Conservation (phyloP, 2,888 invertebrate genomes). For the Exephanes ischioxanthus region DNA sequence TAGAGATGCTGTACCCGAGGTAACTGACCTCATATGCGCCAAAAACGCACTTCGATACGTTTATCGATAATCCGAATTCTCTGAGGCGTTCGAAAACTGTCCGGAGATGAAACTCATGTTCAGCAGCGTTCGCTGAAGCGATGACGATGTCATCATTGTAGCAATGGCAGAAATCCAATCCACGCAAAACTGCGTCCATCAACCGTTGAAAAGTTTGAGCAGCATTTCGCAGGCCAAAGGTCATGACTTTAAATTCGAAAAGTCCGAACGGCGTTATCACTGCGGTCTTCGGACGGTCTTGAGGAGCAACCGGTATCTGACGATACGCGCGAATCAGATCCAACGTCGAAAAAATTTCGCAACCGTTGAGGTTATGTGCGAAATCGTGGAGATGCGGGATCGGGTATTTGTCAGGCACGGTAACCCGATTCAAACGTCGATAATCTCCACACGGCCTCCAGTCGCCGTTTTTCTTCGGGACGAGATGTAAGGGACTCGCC, state of each 20-base stretch:
- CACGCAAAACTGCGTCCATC: constrained; percentile 43
- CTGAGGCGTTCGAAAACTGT: constrained; percentile 63
- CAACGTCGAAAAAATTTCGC: constrained; percentile 70
- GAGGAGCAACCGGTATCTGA: constrained; percentile 75
- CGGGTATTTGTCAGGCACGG: constrained; percentile 76
- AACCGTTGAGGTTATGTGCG: constrained; percentile 67
- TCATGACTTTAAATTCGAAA: constrained; percentile 75
- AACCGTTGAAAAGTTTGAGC: constrained; percentile 70
- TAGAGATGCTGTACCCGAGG: constrained; percentile 62
- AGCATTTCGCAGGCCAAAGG: constrained; percentile 76
- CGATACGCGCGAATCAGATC: constrained; percentile 62
- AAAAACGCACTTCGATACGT: constrained; percentile 71
- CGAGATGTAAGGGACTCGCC: constrained; percentile 79
- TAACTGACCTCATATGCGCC: constrained; percentile 52
- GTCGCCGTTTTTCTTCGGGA: constrained; percentile 77
- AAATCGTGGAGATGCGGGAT: constrained; percentile 76
- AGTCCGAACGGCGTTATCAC: constrained; percentile 77
- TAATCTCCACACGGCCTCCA: constrained; percentile 82
- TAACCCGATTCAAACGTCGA: constrained; percentile 73
- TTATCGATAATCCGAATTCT: constrained; percentile 70
- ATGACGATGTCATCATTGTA: constrained; percentile 70
- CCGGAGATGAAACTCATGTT: constrained; percentile 63
- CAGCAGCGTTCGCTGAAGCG: constrained; percentile 53
- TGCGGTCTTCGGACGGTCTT: constrained; percentile 76
- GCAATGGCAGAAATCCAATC: constrained; percentile 63